Evolutionary conservation across 2,113 vertebrate species (phyloP).

Genomic region (Nannobrachium achirus): DNA sequence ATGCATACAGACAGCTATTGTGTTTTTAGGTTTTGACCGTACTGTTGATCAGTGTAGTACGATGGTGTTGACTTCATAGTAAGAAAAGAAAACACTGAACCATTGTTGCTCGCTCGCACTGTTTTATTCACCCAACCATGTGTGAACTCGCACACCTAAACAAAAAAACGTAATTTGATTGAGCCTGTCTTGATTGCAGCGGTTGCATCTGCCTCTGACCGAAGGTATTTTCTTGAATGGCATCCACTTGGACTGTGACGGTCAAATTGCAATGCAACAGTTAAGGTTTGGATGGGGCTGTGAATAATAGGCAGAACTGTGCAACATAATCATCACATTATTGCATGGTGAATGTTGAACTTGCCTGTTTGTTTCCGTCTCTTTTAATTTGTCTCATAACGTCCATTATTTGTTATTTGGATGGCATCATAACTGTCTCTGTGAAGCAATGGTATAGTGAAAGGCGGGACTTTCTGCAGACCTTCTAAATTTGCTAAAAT

Average conservation of each 20-base stretch:
- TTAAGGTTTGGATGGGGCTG: constrained; percentile 83
- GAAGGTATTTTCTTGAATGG: too few species aligned
- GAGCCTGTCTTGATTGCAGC: not conserved
- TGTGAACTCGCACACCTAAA: too few species aligned
- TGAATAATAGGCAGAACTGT: constrained; percentile 70
- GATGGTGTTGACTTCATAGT: not conserved
- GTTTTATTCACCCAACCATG: too few species aligned
- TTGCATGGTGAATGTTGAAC: constrained; percentile 90
- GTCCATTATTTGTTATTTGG: constrained; percentile 40
- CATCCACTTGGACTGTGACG: too few species aligned
- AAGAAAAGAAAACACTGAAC: too few species aligned
- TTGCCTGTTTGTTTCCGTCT: constrained; percentile 81
- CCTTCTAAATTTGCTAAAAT: not conserved
- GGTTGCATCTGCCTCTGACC: constrained; percentile 36
- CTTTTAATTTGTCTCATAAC: constrained; percentile 54
- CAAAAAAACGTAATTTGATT: too few species aligned
- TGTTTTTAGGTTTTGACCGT: too few species aligned
- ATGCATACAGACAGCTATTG: too few species aligned
- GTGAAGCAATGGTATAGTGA: not conserved
- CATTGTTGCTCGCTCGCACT: too few species aligned
- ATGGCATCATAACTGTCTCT: constrained; percentile 22
- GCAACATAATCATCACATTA: constrained; percentile 87
- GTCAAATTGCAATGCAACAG: constrained; percentile 17
- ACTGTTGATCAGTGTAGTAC: too few species aligned
- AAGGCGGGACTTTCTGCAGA: constrained; percentile 1